Percentiles rank a stretch among this genome's conserved stretches.
Conservation (phyloP, 2,113 vertebrate genomes). For the Microcebus lehilahytsara region DNA sequence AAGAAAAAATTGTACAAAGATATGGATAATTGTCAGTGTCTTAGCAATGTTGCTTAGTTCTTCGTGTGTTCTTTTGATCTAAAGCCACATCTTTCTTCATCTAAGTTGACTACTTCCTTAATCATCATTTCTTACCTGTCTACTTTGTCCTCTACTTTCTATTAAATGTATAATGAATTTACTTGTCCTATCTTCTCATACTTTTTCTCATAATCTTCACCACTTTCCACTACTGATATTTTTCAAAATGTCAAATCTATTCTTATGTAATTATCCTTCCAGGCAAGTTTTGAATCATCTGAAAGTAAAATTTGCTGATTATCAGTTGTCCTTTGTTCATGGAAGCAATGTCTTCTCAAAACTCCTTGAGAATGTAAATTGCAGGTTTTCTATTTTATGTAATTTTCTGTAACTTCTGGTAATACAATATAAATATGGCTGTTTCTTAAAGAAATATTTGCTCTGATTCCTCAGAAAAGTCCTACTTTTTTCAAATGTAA, state of each 20-base stretch:
- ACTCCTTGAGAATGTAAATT: background rate
- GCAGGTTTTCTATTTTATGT: background rate
- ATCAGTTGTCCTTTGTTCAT: background rate
- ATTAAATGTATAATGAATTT: background rate
- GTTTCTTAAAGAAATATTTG: background rate
- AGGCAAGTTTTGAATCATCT: background rate
- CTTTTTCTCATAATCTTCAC: background rate
- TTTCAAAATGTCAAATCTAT: background rate
- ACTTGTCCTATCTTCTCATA: background rate
- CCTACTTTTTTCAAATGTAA: background rate
- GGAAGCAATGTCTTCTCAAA: background rate
- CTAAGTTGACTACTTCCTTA: background rate
- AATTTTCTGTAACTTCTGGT: background rate
- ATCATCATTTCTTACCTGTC: background rate
- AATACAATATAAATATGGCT: background rate
- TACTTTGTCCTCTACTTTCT: background rate
- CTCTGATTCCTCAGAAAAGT: background rate
- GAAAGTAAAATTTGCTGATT: background rate
- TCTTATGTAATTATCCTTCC: background rate
- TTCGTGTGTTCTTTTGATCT: background rate
- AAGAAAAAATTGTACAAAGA: background rate
- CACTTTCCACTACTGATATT: background rate
- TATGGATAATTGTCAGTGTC: background rate
- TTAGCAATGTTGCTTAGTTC: background rate
- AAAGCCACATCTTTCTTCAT: background rate